Base-by-base conservation (phyloP, 2,888 invertebrate genomes). In the Athalia rosae region DNA sequence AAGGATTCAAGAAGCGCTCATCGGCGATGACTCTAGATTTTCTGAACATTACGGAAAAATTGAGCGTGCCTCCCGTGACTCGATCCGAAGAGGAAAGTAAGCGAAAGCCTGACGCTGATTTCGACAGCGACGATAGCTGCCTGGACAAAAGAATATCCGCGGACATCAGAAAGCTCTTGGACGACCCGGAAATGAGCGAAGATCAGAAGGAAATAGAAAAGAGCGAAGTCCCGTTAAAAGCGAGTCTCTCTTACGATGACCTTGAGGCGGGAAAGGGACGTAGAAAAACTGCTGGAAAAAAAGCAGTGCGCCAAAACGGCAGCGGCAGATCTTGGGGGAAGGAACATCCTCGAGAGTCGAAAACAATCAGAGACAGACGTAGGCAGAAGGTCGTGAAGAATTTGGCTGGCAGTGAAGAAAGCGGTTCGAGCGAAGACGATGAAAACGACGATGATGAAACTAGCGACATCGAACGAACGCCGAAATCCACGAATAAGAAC, bases 121-220 rank as follows among this genome's bases (percentile, higher is more conserved):
- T 86, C 15, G 85, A 87, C 47, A 85, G 84, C 13, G 85, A 86
- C 69, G 87, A 87, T 5, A 85, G 83, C 78, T 84, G 82, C 0
- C 66, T 83, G 47, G 80, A 84, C 45, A 84, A 84, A 0, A 82
- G 84, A 66, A 83, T 85, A 82, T 83, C 85, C 5, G 81, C 79
- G 0, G 84, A 86, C 9, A 83, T 86, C 48, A 82, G 83, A 58
- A 85, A 86, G 28, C 79, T 84, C 8, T 79, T 87, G 6, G 82
- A 84, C 59, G 84, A 86, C 47, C 83, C 85, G 0, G 84, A 86
- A 62, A 78, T 83, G 58, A 82, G 78, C 2, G 77, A 80, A 0
- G 84, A 86, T 8, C 43, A 59, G 13, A 9, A 73, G 45, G 79
- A 79, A n/a, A 78, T 67, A 56, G 82, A 79, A 61, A 71, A 71